These are phyloP conservation scores for Chiloscyllium punctatum DNA, from an alignment of 2,797 vertebrate species.

Conservation along the genomic window DNA sequence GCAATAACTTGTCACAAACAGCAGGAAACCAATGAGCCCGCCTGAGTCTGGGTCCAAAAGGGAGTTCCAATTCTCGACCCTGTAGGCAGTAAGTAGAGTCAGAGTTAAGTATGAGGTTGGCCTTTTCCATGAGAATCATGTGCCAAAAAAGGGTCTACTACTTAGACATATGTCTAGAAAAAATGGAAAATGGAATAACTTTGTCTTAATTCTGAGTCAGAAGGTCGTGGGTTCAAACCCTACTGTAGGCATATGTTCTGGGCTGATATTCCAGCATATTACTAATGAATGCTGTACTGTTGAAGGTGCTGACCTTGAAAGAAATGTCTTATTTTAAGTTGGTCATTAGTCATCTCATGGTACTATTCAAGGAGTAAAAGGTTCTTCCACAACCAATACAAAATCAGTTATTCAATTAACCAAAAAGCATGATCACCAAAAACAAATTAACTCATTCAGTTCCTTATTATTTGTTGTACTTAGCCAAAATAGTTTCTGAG, in stretches of 20 bases:
- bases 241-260: neutral
- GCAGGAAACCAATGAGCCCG: conserved; percentile 34
- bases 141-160: conserved; percentile 17
- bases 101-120: conserved; percentile 13
- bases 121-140: conserved; percentile 10
- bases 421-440: neutral
- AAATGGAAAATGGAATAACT: conserved; percentile 26
- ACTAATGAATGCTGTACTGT: neutral
- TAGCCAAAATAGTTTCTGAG: neutral
- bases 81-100: conserved; percentile 17
- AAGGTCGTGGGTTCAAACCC: conserved; percentile 24
- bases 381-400: neutral
- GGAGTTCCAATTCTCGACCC: neutral
- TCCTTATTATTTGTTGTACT: neutral
- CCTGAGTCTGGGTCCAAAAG: conserved; percentile 20
- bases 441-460: neutral
- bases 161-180: conserved; percentile 36
- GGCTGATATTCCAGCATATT: neutral
- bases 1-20: conserved; percentile 27
- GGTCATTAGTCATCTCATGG: neutral
- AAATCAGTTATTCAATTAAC: neutral
- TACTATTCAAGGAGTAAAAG: neutral
- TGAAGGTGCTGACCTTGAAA: neutral
- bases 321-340: neutral
- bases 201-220: conserved; percentile 28